These are phyloP conservation scores for Agonopterix subpropinquella DNA, from an alignment of 2,888 invertebrate species.

Conservation along the genomic window DNA sequence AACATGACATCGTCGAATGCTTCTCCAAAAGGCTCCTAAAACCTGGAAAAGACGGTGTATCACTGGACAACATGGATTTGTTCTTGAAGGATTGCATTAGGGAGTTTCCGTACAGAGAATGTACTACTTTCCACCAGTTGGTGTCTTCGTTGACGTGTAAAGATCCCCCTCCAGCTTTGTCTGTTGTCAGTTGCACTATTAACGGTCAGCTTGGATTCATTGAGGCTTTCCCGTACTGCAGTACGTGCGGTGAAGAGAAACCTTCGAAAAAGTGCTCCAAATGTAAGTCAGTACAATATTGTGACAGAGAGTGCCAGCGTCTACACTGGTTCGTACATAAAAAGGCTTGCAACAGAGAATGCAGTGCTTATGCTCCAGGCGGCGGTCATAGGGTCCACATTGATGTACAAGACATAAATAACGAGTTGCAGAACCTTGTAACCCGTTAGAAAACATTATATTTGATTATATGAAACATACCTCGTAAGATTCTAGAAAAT, in stretches of 20 bases:
- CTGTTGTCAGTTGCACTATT: slow-evolving; percentile 86
- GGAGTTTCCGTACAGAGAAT: slow-evolving; percentile 93
- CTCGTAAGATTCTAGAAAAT: no score
- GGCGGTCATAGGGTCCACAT: slow-evolving; percentile 33
- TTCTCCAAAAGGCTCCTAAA: slow-evolving; percentile 86
- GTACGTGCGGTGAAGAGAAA: slow-evolving; percentile 91
- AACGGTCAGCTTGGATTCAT: slow-evolving; percentile 92
- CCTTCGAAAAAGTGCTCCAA: slow-evolving; percentile 95
- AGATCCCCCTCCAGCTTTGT: slow-evolving; percentile 82
- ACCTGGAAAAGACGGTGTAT: slow-evolving; percentile 81
- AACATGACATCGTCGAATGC: slow-evolving; percentile 82
- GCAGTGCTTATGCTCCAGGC: slow-evolving; percentile 47
- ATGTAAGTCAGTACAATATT: slow-evolving; percentile 95
- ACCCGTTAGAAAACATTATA: slow-evolving; percentile 43
- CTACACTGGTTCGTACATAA: slow-evolving; percentile 95
- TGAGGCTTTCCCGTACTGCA: slow-evolving; percentile 81
- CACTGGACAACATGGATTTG: slow-evolving; percentile 79
- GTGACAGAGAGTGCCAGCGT: slow-evolving; percentile 95
- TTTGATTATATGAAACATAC: neutral
- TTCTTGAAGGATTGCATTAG: slow-evolving; percentile 91
- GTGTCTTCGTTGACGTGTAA: slow-evolving; percentile 84
- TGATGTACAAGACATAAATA: slow-evolving; percentile 65
- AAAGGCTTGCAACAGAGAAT: slow-evolving; percentile 84
- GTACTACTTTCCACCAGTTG: slow-evolving; percentile 92
- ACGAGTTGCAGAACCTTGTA: slow-evolving; percentile 69